A percentile compares a stretch with the other conserved stretches of the same genome.
Evolutionary conservation across 2,888 invertebrate genomes (phyloP).

Genomic region (Drosophila prolongata): DNA sequence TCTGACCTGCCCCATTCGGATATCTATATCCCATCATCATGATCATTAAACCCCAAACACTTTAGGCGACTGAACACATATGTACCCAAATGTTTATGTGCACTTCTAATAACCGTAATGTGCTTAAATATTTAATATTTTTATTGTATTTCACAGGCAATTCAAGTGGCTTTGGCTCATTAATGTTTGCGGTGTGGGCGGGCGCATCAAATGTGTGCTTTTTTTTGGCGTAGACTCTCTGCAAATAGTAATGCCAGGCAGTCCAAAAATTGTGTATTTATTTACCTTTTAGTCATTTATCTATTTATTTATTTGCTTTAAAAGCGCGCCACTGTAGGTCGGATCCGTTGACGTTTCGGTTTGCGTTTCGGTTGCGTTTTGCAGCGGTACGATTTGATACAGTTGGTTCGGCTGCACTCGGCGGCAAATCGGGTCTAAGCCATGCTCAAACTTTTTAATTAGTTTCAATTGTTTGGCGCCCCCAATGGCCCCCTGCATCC

Average conservation of each 20-base stretch:
- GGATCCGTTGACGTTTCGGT: constrained; percentile 20
- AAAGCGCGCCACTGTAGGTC: constrained; percentile 71
- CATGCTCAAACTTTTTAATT: constrained; percentile 65
- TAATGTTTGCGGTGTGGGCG: constrained; percentile 58
- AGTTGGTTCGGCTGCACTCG: constrained; percentile 37
- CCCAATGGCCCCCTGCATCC: constrained; percentile 31
- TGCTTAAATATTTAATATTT: constrained; percentile 78
- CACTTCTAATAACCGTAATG: constrained; percentile 70
- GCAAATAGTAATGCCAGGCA: constrained; percentile 66
- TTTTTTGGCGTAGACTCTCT: constrained; percentile 59
- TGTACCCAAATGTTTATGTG: constrained; percentile 56
- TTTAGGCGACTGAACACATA: constrained; percentile 25
- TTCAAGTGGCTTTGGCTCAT: constrained; percentile 58
- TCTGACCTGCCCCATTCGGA: constrained; percentile 12
- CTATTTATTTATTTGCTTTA: constrained; percentile 78
- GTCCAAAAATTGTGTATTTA: constrained; percentile 71
- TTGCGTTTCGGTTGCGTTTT: constrained; percentile 9
- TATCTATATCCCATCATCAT: constrained; percentile 32
- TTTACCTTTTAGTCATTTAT: constrained; percentile 80
- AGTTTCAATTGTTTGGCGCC: constrained; percentile 58
- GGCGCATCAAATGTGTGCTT: constrained; percentile 42
- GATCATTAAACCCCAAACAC: constrained; percentile 35
- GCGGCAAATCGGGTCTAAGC: constrained; percentile 49
- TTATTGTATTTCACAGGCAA: constrained; percentile 65
- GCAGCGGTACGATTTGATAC: constrained; percentile 21